These are phyloP conservation scores for Sminthopsis crassicaudata DNA, from an alignment of 2,113 vertebrate genomes.

Conservation along the genomic window DNA sequence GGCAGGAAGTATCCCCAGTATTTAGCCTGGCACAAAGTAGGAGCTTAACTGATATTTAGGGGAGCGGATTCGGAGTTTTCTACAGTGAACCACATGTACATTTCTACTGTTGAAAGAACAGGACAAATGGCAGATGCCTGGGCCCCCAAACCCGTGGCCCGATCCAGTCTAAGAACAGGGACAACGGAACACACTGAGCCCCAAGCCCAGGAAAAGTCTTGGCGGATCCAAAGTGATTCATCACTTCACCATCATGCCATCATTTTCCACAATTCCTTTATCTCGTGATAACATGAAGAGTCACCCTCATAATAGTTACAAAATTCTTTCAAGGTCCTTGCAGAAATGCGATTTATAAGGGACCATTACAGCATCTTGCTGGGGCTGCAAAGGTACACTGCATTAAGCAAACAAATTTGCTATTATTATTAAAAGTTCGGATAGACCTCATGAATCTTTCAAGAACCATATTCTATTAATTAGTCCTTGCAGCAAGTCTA, in stretches of 20 bases:
- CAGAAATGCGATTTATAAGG: conserved; percentile 63
- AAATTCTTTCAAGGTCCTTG: conserved; percentile 52
- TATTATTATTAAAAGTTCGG: conserved; percentile 64
- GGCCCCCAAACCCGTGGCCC: conserved; percentile 18
- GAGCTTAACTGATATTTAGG: neutral
- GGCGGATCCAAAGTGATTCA: conserved; percentile 38
- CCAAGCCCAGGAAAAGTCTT: conserved; percentile 32
- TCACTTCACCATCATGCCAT: neutral
- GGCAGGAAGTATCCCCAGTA: neutral
- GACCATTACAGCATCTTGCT: conserved; percentile 63
- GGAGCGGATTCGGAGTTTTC: neutral
- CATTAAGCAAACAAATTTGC: conserved; percentile 55
- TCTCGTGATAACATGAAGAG: conserved; percentile 25
- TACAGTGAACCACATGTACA: neutral
- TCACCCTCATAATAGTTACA: conserved; percentile 59
- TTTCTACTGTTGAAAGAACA: neutral
- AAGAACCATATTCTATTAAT: conserved; percentile 61
- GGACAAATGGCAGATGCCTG: neutral
- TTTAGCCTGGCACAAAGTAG: neutral
- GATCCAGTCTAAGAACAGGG: conserved; percentile 2
- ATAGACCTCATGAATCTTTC: conserved; percentile 46
- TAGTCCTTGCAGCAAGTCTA: conserved; percentile 40
- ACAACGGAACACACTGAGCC: conserved; percentile 59
- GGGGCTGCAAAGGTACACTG: conserved; percentile 48
- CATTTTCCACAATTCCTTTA: conserved; percentile 24